phyloP scores from a whole-genome alignment of 2,797 vertebrate species.

The Aldrovandia affinis region DNA sequence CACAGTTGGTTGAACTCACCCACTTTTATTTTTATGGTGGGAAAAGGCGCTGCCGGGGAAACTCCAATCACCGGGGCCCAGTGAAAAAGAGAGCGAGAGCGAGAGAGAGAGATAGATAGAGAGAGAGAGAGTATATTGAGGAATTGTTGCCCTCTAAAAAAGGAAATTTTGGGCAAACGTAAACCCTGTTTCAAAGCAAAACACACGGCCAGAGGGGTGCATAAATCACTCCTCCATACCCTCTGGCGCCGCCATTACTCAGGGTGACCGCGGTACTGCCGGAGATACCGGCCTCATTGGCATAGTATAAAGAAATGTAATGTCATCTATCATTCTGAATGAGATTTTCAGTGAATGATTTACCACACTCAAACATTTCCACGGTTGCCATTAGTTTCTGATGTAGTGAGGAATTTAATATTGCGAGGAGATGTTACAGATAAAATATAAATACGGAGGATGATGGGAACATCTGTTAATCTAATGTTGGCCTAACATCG shows the following conservation, averaged over 20 bases:
- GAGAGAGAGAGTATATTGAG: not conserved
- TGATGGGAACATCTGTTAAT: not conserved
- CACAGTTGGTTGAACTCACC: not conserved
- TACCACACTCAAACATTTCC: not conserved
- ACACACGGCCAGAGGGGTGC: not conserved
- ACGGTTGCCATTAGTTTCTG: not conserved
- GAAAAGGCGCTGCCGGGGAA: not conserved
- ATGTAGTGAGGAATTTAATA: not conserved
- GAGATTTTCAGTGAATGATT: constrained; percentile 11
- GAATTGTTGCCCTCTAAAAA: not conserved
- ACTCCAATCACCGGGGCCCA: not conserved
- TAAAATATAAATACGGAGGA: not conserved
- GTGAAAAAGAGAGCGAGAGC: not conserved
- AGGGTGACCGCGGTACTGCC: not conserved
- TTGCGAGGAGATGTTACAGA: not conserved
- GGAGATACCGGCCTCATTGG: constrained; percentile 10
- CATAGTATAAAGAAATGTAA: constrained; percentile 15
- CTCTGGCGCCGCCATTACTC: not conserved
- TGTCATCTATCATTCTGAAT: constrained; percentile 19
- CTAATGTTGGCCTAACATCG: not conserved
- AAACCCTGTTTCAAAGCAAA: not conserved
- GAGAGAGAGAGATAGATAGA: no score
- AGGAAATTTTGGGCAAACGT: not conserved
- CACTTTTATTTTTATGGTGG: not conserved
- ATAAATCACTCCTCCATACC: constrained; percentile 10